A percentile compares a stretch with the other conserved stretches of the same genome.
phyloP scores from a whole-genome alignment of 1,140 invertebrate species.

The Halotydeus destructor region DNA sequence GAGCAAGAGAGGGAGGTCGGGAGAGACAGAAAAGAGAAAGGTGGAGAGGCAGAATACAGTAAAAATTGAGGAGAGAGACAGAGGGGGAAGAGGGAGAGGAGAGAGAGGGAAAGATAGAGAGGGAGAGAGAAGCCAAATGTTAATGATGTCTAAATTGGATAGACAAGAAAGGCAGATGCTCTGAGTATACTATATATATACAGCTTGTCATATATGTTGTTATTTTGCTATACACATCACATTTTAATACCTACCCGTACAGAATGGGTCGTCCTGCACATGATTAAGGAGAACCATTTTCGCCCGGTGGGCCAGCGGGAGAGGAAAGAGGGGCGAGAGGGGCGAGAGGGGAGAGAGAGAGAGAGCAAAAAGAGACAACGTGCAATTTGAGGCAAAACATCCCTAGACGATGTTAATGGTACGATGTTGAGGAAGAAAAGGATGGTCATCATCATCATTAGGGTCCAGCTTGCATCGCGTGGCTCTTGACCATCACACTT shows the following conservation, averaged over 20 bases:
- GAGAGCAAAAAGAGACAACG: too few relatives aligned
- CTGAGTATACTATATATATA: background rate
- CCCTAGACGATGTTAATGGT: too few relatives aligned
- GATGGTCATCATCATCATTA: too few relatives aligned
- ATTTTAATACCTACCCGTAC: background rate
- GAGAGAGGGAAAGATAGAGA: conserved; percentile 1
- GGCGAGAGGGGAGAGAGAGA: background rate
- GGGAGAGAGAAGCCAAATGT: background rate
- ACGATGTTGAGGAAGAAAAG: too few relatives aligned
- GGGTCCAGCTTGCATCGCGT: too few relatives aligned
- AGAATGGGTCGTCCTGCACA: background rate
- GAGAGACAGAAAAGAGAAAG: background rate
- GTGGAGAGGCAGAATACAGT: background rate
- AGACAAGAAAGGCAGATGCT: background rate
- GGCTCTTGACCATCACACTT: too few relatives aligned
- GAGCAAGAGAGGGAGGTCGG: background rate
- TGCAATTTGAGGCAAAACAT: too few relatives aligned
- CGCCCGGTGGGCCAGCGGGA: background rate
- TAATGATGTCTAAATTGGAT: background rate
- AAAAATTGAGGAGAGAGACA: background rate
- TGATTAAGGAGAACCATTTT: background rate
- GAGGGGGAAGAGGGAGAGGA: background rate
- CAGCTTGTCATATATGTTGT: background rate
- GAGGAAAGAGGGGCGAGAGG: background rate
- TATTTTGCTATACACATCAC: background rate